Percentiles rank a stretch among this genome's conserved stretches.
Conservation (phyloP, 2,888 invertebrate species). For the Ophioninae sp. region DNA sequence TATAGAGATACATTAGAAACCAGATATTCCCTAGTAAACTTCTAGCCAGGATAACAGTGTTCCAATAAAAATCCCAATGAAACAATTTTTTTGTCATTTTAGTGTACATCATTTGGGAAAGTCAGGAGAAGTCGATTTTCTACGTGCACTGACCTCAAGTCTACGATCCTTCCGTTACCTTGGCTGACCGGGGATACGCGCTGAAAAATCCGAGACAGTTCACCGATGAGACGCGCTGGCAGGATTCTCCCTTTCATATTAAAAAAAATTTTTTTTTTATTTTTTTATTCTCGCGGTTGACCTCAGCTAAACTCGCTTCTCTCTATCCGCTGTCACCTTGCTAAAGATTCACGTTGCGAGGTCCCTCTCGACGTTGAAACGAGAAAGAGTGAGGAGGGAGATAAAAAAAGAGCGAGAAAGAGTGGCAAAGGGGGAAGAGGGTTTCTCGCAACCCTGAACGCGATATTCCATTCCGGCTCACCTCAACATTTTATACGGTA, state of each 20-base stretch:
- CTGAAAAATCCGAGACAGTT: background rate
- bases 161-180: background rate
- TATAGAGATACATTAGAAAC: no score
- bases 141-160: background rate
- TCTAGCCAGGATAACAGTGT: no score
- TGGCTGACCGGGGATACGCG: background rate
- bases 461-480: slow-evolving; percentile 73
- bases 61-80: no score
- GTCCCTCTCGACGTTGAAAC: slow-evolving; percentile 33
- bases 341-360: slow-evolving; percentile 15
- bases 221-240: background rate
- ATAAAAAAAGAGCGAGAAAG: slow-evolving; percentile 34
- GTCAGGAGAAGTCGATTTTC: background rate
- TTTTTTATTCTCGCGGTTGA: slow-evolving; percentile 28
- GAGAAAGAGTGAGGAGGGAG: background rate
- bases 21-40: no score
- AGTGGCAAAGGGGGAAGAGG: slow-evolving; percentile 23
- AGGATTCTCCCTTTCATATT: background rate
- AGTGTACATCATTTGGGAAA: background rate
- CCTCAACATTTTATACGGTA: slow-evolving; percentile 74
- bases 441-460: slow-evolving; percentile 71
- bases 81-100: no score
- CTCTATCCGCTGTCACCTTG: slow-evolving; percentile 15
- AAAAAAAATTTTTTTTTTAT: slow-evolving; percentile 17
- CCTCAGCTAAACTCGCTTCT: slow-evolving; percentile 52